These are phyloP conservation scores for Crotophaga sulcirostris DNA, from an alignment of 2,113 vertebrate genomes.

Conservation along the genomic window DNA sequence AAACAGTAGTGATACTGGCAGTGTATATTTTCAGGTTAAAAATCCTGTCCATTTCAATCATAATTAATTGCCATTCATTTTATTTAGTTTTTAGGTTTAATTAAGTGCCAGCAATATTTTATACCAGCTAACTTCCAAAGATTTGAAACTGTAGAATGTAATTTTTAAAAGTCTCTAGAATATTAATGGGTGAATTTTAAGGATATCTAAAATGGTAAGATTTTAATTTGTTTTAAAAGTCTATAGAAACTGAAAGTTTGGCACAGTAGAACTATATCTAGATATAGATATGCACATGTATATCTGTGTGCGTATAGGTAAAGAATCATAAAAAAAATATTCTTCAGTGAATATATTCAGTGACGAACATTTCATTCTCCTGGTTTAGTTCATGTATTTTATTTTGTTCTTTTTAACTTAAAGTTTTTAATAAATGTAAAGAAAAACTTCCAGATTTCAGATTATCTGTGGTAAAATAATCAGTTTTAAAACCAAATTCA, in stretches of 20 bases:
- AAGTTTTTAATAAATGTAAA: neutral
- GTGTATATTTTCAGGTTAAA: conserved; percentile 73
- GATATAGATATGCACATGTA: neutral
- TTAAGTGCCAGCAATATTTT: conserved; percentile 59
- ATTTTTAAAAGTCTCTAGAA: conserved; percentile 15
- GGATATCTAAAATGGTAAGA: neutral
- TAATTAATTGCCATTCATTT: conserved; percentile 74
- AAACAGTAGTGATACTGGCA: conserved; percentile 76
- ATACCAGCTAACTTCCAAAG: neutral
- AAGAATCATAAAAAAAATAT: neutral
- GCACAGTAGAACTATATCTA: neutral
- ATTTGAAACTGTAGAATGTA: conserved; percentile 1
- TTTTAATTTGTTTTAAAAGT: conserved; percentile 8
- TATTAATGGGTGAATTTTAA: neutral
- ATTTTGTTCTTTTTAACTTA: neutral
- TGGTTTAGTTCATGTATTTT: neutral
- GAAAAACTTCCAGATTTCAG: neutral
- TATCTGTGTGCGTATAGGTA: neutral
- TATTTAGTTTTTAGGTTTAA: conserved; percentile 66
- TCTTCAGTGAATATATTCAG: neutral
- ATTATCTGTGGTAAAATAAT: neutral
- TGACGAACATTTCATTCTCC: neutral
- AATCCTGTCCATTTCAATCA: conserved; percentile 79
- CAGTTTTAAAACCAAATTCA: neutral
- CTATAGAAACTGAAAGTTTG: neutral